Conservation (phyloP, 2,797 vertebrate genomes). For the Enteromius fasciolatus region DNA sequence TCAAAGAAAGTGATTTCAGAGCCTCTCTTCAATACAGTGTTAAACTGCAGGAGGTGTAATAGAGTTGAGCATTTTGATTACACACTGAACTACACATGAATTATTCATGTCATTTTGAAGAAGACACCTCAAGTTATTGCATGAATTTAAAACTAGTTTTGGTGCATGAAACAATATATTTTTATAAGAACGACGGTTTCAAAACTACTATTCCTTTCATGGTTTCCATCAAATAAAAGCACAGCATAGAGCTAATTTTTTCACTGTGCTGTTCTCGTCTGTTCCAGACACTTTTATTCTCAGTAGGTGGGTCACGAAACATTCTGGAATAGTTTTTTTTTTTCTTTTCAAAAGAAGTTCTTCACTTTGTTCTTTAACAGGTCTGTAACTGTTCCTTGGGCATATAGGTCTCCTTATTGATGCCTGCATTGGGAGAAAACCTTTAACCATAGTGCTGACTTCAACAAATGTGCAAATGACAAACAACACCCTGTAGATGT, state of each 20-base stretch:
- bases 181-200: background rate
- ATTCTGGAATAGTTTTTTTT: background rate
- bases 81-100: background rate
- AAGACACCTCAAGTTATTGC: background rate
- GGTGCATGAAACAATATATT: background rate
- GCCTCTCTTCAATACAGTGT: constrained; percentile 2
- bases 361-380: constrained; percentile 17
- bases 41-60: constrained; percentile 22
- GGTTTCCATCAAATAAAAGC: background rate
- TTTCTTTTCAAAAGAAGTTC: background rate
- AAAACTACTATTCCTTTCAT: background rate
- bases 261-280: constrained; percentile 7
- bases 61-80: constrained; percentile 19
- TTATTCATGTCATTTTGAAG: constrained; percentile 1
- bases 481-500: constrained; percentile 11
- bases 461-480: constrained; percentile 14
- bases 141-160: constrained; percentile 6
- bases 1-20: constrained; percentile 16
- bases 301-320: background rate
- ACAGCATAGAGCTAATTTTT: constrained; percentile 9
- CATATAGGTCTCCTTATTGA: background rate
- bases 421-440: constrained; percentile 9
- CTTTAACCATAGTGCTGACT: constrained; percentile 25
- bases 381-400: background rate
- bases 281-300: constrained; percentile 12